phyloP scores from a whole-genome alignment of 2,888 invertebrate species.

The Stratiomys singularior region DNA sequence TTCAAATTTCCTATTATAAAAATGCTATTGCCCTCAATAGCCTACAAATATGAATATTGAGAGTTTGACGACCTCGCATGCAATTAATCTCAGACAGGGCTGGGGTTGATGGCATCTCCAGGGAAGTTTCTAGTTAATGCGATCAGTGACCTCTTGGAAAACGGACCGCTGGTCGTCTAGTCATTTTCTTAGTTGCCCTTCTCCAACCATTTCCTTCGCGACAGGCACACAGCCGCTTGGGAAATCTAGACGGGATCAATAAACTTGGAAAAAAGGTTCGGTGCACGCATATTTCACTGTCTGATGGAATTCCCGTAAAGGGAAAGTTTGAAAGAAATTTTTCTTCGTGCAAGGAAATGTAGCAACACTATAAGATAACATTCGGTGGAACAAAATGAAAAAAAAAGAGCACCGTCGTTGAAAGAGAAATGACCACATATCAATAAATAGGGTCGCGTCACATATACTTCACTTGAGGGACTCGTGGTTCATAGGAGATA shows the following conservation, averaged over 20 bases:
- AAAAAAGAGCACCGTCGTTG: too few relatives aligned
- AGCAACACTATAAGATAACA: too few relatives aligned
- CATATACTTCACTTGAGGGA: too few relatives aligned
- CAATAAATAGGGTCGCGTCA: too few relatives aligned
- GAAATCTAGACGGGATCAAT: constrained; percentile 10
- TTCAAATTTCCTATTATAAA: constrained; percentile 25
- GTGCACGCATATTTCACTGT: too few relatives aligned
- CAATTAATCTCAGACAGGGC: constrained; percentile 8
- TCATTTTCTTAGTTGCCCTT: background rate
- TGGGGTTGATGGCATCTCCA: constrained; percentile 20
- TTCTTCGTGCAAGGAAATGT: too few relatives aligned
- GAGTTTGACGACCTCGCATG: constrained; percentile 33
- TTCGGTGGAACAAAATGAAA: too few relatives aligned
- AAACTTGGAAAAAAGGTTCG: background rate
- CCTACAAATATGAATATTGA: background rate
- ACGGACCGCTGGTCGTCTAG: constrained; percentile 12
- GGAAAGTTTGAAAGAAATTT: too few relatives aligned
- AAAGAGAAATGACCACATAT: too few relatives aligned
- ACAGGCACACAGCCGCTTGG: background rate
- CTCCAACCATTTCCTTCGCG: background rate
- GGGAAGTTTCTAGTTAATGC: background rate
- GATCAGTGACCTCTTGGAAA: constrained; percentile 19
- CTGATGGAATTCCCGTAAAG: too few relatives aligned
- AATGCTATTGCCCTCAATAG: constrained; percentile 7
- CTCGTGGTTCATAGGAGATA: too few relatives aligned